Evolutionary conservation across 2,888 invertebrate species (phyloP).

Genomic region (Allophyes oxyacanthae): DNA sequence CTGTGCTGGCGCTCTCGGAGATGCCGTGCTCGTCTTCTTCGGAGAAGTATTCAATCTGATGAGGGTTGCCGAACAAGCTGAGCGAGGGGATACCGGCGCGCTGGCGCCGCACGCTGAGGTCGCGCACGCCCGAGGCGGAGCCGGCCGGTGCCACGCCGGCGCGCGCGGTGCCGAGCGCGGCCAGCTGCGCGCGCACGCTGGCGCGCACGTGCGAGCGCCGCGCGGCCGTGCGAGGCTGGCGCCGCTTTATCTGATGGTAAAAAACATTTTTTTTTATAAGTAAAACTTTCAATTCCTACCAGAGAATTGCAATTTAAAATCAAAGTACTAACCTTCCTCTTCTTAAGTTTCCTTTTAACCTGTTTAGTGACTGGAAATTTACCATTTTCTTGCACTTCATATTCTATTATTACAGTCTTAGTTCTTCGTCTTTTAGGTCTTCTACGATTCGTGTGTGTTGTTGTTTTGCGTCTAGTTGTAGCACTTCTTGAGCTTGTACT

Average conservation of each 20-base stretch:
- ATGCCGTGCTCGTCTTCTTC: conserved; percentile 79
- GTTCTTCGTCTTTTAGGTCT: conserved; percentile 79
- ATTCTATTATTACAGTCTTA: conserved; percentile 91
- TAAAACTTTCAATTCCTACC: no score
- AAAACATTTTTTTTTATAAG: no score
- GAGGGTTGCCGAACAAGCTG: conserved; percentile 90
- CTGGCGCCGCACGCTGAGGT: conserved; percentile 54
- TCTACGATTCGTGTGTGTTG: conserved; percentile 61
- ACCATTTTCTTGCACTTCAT: conserved; percentile 90
- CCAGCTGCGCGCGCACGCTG: conserved; percentile 76
- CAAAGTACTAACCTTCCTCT: conserved; percentile 69
- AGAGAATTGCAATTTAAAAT: background rate
- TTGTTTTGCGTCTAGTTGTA: conserved; percentile 55
- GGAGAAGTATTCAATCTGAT: conserved; percentile 92
- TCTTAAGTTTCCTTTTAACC: conserved; percentile 79
- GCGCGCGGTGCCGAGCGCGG: conserved; percentile 23
- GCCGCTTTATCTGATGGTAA: conserved; percentile 62
- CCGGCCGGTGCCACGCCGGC: conserved; percentile 4
- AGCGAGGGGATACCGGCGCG: conserved; percentile 71
- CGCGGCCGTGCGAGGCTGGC: conserved; percentile 80
- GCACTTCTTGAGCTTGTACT: conserved; percentile 38
- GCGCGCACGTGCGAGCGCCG: conserved; percentile 78
- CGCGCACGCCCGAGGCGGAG: conserved; percentile 35
- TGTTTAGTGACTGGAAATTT: conserved; percentile 90
- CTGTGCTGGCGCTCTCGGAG: conserved; percentile 71